These are phyloP conservation scores for Drosophila atroscutellata DNA, from an alignment of 2,888 invertebrate species.

Conservation along the genomic window DNA sequence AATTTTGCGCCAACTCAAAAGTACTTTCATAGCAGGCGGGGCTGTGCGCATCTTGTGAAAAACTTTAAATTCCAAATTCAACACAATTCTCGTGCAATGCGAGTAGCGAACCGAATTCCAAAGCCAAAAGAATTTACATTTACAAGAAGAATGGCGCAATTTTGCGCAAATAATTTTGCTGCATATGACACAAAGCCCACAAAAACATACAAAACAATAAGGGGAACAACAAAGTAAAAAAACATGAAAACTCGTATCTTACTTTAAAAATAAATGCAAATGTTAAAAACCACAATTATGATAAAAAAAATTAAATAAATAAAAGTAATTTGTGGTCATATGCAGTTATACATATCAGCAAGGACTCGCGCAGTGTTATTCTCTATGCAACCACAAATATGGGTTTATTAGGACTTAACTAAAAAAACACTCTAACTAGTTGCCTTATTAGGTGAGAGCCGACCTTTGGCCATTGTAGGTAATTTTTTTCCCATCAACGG, in stretches of 20 bases:
- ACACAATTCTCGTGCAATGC: slow-evolving; percentile 51
- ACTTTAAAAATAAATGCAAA: background rate
- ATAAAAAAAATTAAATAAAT: background rate
- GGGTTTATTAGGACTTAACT: background rate
- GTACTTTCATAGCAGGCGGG: slow-evolving; percentile 16
- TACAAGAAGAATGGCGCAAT: slow-evolving; percentile 57
- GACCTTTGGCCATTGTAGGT: background rate
- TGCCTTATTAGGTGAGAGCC: background rate
- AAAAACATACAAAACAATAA: slow-evolving; percentile 9
- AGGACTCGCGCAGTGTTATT: background rate
- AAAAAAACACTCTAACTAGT: background rate
- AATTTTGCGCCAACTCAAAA: slow-evolving; percentile 49
- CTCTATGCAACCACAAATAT: background rate
- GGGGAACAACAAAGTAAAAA: slow-evolving; percentile 2
- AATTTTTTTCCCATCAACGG: background rate
- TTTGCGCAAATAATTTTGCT: slow-evolving; percentile 51
- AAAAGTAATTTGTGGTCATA: background rate
- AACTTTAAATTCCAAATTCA: slow-evolving; percentile 70
- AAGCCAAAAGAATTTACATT: slow-evolving; percentile 60
- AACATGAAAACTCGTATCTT: slow-evolving; percentile 4
- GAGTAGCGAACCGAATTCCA: slow-evolving; percentile 35
- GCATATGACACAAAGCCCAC: slow-evolving; percentile 36
- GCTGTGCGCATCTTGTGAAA: slow-evolving; percentile 24
- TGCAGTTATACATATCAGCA: background rate
- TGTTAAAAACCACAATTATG: background rate